Base-by-base conservation (phyloP, 2,113 vertebrate genomes). In the Heterochromis multidens region DNA sequence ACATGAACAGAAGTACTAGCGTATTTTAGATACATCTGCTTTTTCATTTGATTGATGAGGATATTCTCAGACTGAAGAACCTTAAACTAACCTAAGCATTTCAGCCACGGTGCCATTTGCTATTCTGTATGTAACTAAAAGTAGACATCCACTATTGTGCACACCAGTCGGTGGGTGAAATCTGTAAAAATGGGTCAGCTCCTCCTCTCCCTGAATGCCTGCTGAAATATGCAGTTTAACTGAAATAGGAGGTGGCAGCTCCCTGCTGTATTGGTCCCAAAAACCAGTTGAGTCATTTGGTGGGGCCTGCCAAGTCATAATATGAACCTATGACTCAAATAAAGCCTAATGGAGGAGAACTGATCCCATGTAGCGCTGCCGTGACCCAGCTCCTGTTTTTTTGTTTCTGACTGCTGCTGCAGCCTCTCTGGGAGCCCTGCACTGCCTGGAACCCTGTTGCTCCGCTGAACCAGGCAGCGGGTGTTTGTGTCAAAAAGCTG, bases 161-260 rank as follows among this genome's bases (percentile, higher is more conserved):
- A 79, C 86, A 46, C 40, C n/a, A 25, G 29, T 80, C 2, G 46
- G 67, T 81, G 70, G 79, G 79, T 77, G 62, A 92, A 90, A 91
- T 85, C 21, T 80, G 52, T 65, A 81, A 86, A 93, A 94, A 89
- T 95, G 91, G 92, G 92, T 94, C 94, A 93, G 65, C 85, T 90
- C 85, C 87, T 85, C 85, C 83, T 91, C 88, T 93, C 81, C 17
- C 35, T 88, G 76, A 93, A 89, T 84, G 87, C 86, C 89, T 93
- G 40, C 82, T 94, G 78, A 91, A 95, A 93, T 92, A 94, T 93
- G 91, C 92, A 95, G 85, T 65, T 46, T 57, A 92, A 81, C 85
- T 6, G 61, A 93, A 95, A 95, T 89, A 91, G 91, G 86, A 93
- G 84, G 85, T 93, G 89, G 79, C 91, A 90, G 83, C 90, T 93